These are phyloP conservation scores for Rhynchomys soricoides DNA, from an alignment of 2,113 vertebrate species.

Conservation along the genomic window DNA sequence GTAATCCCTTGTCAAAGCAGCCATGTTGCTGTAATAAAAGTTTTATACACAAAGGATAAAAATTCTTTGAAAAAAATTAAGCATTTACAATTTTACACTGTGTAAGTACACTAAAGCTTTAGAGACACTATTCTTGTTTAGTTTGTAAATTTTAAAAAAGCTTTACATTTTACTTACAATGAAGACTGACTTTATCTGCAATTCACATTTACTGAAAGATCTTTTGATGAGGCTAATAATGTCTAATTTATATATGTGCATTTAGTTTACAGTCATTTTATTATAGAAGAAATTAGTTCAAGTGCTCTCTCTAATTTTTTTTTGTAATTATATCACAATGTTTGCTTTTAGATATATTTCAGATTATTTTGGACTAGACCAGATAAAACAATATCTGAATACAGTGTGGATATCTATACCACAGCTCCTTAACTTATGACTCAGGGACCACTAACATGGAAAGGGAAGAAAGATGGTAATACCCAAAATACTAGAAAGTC, in stretches of 20 bases:
- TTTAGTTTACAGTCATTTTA: neutral
- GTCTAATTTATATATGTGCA: neutral
- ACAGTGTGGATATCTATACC: neutral
- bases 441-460: neutral
- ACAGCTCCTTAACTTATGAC: neutral
- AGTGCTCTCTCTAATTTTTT: neutral
- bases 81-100: neutral
- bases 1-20: too few species aligned
- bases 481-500: neutral
- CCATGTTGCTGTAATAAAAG: too few species aligned
- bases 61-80: neutral
- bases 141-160: neutral
- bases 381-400: neutral
- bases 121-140: neutral
- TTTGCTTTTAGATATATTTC: neutral
- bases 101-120: neutral
- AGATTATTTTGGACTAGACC: neutral
- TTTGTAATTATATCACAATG: neutral
- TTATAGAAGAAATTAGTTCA: neutral
- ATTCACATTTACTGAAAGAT: neutral
- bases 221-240: neutral
- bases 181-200: neutral
- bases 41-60: neutral
- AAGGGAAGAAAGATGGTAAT: neutral
- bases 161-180: neutral